Evolutionary conservation across 2,888 invertebrate genomes (phyloP), one percentile per base, ranked within the genome.

Genomic region (Mactromeris polynyma): DNA sequence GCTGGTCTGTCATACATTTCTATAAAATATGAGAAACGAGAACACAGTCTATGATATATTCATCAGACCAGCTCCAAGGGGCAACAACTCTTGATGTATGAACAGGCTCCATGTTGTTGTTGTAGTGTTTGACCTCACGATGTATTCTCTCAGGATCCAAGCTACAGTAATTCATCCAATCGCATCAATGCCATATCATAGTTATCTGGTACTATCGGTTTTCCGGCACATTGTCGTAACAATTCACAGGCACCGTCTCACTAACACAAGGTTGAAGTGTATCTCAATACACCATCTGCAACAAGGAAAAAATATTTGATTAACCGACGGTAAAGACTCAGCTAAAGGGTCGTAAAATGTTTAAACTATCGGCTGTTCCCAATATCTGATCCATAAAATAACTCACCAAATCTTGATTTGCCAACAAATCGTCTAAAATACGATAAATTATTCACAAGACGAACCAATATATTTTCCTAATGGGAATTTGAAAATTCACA

Each of bases 361-460:
- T 46, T 42, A 79, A 79, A 42, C 79, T 40, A 79, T 79, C 36
- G 40, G 11, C 26, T 42, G 42, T 40, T 79, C 42, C 26, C 42
- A 42, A 79, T 26, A 42, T 79, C 42, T 36, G 14, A 51, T 42
- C 31, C 42, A 36, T 36, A 77, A 36, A 83, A 33, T 42, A 83
- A 51, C 42, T 4, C 83, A 73, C 51, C 36, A 51, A 64, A 81
- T 73, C 81, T 51, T 33, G 77, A 69, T 81, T 73, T 73, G 38
- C n/a, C 26, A 83, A 83, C 58, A 81, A 81, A 36, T 38, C 36
- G 83, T 79, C 77, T 58, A 42, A 38, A 73, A 83, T 33, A 33
- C 19, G n/a, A 83, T 89, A 31, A 89, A 89, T 89, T 89, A 89
- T 89, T 86, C 82, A 89, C 79, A 38, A 51, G 11, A 6, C n/a